Conservation (phyloP, 2,113 vertebrate species). For the Pluvianellus socialis region DNA sequence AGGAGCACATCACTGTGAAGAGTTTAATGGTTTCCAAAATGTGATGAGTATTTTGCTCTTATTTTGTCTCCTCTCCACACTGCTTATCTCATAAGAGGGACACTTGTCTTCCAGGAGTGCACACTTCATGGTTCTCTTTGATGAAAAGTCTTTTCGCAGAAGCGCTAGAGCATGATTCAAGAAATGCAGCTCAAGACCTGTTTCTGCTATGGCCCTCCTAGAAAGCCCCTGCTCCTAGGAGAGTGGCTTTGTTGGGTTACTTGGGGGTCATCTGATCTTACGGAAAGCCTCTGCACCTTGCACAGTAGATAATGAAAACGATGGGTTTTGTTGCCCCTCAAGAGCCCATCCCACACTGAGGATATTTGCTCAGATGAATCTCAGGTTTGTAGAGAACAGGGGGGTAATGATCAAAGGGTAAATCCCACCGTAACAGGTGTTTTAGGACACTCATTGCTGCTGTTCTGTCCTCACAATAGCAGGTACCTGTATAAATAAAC, state of each 20-base stretch:
- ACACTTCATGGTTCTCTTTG: fast-evolving
- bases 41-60: not conserved
- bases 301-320: not conserved
- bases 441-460: not conserved
- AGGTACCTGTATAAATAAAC: not conserved
- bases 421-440: not conserved
- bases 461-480: not conserved
- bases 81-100: not conserved
- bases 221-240: not conserved
- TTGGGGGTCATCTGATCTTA: not conserved
- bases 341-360: not conserved
- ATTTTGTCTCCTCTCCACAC: not conserved
- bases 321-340: not conserved
- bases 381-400: not conserved
- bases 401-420: not conserved
- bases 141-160: not conserved
- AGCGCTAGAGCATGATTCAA: not conserved
- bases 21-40: not conserved
- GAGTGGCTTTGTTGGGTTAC: not conserved
- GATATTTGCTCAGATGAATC: not conserved
- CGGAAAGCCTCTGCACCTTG: not conserved
- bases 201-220: not conserved
- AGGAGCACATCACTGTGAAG: not conserved
- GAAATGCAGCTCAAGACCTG: not conserved
- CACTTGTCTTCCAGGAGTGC: not conserved